Conservation (phyloP, 2,888 invertebrate species). For the Acronicta alni region DNA sequence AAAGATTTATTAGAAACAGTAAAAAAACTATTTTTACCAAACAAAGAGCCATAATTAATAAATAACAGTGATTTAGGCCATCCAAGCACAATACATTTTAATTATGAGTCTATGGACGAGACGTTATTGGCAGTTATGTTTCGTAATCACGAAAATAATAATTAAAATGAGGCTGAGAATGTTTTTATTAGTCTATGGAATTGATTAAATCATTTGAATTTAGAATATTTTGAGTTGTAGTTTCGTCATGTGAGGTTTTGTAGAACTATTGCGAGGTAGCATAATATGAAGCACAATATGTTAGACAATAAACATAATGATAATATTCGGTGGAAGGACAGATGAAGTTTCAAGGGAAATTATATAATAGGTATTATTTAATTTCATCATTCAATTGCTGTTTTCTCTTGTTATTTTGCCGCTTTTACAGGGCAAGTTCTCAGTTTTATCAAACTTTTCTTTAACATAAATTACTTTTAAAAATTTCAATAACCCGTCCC, state of each 20-base stretch:
- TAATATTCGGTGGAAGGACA: too few relatives aligned
- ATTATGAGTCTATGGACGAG: conserved; percentile 16
- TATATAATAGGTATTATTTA: too few relatives aligned
- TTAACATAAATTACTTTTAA: neutral
- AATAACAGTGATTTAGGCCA: conserved; percentile 23
- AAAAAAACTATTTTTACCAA: conserved; percentile 12
- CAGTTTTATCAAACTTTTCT: too few relatives aligned
- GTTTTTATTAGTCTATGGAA: neutral
- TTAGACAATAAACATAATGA: too few relatives aligned
- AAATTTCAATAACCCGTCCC: conserved; percentile 11
- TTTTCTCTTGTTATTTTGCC: too few relatives aligned
- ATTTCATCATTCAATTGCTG: too few relatives aligned
- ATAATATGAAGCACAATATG: too few relatives aligned
- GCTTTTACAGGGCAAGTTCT: too few relatives aligned
- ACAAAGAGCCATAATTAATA: conserved; percentile 20
- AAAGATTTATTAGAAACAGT: conserved; percentile 5
- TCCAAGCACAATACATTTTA: conserved; percentile 24
- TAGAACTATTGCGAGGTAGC: too few relatives aligned
- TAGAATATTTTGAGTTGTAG: neutral
- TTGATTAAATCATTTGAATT: neutral
- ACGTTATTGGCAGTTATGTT: conserved; percentile 1
- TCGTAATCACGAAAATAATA: neutral
- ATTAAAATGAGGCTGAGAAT: neutral
- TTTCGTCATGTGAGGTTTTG: neutral
- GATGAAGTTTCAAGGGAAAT: too few relatives aligned